phyloP scores from a whole-genome alignment of 2,797 vertebrate species.

The Hippoglossus hippoglossus region DNA sequence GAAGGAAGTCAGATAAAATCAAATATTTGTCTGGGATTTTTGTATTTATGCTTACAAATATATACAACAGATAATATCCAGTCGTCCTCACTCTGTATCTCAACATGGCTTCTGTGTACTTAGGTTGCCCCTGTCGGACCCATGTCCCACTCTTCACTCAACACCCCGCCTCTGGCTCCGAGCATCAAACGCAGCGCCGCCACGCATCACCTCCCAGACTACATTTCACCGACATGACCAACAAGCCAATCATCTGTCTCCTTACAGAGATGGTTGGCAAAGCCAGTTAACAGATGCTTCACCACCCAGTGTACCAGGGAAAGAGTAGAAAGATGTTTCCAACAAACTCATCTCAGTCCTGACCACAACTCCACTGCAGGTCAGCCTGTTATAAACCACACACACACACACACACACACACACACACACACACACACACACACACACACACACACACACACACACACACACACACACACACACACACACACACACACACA shows the following conservation, averaged over 20 bases:
- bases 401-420: neutral
- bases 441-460: no score
- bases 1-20: neutral
- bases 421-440: no score
- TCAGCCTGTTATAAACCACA: constrained; percentile 10
- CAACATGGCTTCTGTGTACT: neutral
- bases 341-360: constrained; percentile 42
- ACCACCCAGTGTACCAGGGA: constrained; percentile 39
- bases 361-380: constrained; percentile 30
- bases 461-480: no score
- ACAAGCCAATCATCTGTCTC: constrained; percentile 32
- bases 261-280: constrained; percentile 40
- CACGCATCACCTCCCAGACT: constrained; percentile 10
- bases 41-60: no score
- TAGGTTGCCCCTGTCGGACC: neutral
- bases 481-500: neutral
- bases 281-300: constrained; percentile 48
- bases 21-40: no score
- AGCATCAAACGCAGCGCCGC: constrained; percentile 29
- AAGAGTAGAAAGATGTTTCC: constrained; percentile 16
- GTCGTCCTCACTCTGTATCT: neutral
- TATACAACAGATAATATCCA: no score
- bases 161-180: constrained; percentile 25
- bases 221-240: constrained; percentile 14
- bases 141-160: constrained; percentile 23